Percentiles rank a stretch among this genome's conserved stretches.
Evolutionary conservation across 1,140 invertebrate species (phyloP).

Genomic region (Planococcus citri): DNA sequence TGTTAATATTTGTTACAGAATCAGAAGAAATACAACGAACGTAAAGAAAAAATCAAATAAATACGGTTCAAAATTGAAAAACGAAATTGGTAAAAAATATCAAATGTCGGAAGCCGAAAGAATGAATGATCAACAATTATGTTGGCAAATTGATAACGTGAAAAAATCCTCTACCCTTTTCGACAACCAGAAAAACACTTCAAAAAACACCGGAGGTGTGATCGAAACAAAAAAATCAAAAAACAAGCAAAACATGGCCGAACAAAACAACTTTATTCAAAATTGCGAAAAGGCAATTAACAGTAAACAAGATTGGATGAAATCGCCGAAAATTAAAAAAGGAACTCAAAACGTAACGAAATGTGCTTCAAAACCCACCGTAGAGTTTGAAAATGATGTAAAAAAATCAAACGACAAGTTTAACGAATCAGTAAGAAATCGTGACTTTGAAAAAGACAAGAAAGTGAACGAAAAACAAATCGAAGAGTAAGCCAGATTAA

Average conservation of each 20-base stretch:
- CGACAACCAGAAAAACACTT: not conserved
- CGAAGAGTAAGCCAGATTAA: not conserved
- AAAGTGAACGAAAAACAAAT: not conserved
- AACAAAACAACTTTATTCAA: not conserved
- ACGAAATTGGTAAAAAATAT: constrained; percentile 9
- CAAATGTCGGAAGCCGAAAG: not conserved
- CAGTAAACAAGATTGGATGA: not conserved
- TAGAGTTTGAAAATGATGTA: not conserved
- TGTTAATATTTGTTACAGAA: not conserved
- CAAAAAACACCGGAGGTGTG: not conserved
- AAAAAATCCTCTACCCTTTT: not conserved
- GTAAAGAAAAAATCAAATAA: not conserved
- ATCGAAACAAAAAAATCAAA: not conserved
- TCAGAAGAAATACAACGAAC: not conserved
- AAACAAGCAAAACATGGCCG: not conserved
- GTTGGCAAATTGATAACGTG: not conserved
- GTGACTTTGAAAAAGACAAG: not conserved
- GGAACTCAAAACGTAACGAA: not conserved
- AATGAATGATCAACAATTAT: constrained; percentile 5
- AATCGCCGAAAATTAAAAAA: not conserved
- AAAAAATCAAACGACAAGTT: not conserved
- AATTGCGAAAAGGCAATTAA: constrained; percentile 11
- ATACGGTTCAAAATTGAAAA: not conserved
- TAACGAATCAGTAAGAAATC: not conserved
- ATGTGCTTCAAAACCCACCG: not conserved